phyloP scores from a whole-genome alignment of 2,113 vertebrate genomes.

The Noturus placidus region DNA sequence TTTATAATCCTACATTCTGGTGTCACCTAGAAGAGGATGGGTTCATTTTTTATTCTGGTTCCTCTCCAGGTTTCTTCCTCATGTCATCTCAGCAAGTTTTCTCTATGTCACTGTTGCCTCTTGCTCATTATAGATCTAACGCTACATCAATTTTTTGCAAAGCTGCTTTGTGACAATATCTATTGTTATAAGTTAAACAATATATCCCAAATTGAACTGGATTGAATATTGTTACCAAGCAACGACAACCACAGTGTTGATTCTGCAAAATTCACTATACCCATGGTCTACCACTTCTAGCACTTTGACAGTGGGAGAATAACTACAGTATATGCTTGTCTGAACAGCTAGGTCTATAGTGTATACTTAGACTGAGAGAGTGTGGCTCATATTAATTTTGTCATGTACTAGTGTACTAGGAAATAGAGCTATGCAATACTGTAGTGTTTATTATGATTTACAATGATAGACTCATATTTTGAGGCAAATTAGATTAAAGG shows the following conservation, averaged over 20 bases:
- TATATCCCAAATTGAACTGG: background rate
- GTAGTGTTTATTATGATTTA: background rate
- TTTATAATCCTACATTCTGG: background rate
- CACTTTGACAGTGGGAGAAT: background rate
- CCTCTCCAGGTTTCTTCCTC: background rate
- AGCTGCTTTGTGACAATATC: background rate
- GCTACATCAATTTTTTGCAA: background rate
- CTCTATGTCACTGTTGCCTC: background rate
- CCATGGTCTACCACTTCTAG: background rate
- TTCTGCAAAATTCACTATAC: background rate
- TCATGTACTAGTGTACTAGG: background rate
- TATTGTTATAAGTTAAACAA: background rate
- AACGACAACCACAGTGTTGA: background rate
- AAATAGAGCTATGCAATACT: background rate
- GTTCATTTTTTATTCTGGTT: background rate
- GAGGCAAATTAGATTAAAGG: background rate
- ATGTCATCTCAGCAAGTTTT: background rate
- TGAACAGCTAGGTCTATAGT: background rate
- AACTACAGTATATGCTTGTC: background rate
- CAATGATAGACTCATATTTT: background rate
- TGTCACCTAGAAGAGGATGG: background rate
- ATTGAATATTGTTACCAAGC: background rate
- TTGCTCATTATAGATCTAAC: background rate
- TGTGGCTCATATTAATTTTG: background rate
- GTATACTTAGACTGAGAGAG: background rate